These are phyloP conservation scores for Apeira syringaria DNA, from an alignment of 2,888 invertebrate genomes.

Conservation along the genomic window DNA sequence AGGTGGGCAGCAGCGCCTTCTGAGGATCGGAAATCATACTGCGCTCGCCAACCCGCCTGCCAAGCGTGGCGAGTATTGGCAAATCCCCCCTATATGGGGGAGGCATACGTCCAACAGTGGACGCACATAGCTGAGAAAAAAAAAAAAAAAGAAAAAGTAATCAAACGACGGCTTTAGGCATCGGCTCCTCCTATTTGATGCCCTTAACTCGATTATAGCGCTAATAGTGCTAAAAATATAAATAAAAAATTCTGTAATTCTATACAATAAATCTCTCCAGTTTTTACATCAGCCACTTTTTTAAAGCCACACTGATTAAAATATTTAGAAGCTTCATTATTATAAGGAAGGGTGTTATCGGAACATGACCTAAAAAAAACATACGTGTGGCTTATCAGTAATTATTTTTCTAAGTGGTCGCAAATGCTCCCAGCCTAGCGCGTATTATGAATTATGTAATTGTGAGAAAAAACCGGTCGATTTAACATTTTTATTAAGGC, in stretches of 20 bases:
- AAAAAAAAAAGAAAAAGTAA: too few relatives aligned
- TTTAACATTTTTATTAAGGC: constrained; percentile 58
- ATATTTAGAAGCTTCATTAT: constrained; percentile 65
- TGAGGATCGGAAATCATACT: too few relatives aligned
- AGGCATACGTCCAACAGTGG: too few relatives aligned
- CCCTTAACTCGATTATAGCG: constrained; percentile 64
- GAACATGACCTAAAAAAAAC: constrained; percentile 34
- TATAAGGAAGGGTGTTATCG: constrained; percentile 49
- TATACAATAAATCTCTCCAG: too few relatives aligned
- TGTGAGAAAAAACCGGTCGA: constrained; percentile 40
- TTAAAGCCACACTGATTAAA: constrained; percentile 51
- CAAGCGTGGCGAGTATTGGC: too few relatives aligned
- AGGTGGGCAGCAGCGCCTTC: too few relatives aligned
- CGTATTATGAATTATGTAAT: constrained; percentile 37
- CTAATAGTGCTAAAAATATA: constrained; percentile 49
- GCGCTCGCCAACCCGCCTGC: too few relatives aligned
- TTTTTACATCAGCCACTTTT: constrained; percentile 53
- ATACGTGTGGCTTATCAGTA: constrained; percentile 34
- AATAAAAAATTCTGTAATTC: too few relatives aligned
- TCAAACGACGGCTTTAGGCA: too few relatives aligned
- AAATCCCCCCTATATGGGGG: too few relatives aligned
- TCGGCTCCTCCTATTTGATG: too few relatives aligned
- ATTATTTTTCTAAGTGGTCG: constrained; percentile 35
- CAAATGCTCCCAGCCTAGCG: constrained; percentile 36
- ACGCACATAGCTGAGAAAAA: too few relatives aligned